A percentile compares a stretch with the other conserved stretches of the same genome.
Conservation (phyloP, 2,797 vertebrate genomes). For the Tiaroga cobitis region DNA sequence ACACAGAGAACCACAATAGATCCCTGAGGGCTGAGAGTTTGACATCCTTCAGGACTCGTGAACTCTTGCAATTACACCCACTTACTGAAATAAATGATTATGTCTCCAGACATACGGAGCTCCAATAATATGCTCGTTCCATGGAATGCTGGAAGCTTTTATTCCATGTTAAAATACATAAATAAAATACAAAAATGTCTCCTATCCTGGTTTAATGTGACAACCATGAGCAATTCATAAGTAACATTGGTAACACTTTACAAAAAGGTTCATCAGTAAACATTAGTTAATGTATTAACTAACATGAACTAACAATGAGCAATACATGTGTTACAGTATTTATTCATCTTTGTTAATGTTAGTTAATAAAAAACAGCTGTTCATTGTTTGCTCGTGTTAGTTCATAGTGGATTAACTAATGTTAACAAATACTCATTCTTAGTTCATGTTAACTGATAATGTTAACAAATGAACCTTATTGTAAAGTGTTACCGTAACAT, state of each 20-base stretch:
- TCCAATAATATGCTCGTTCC: neutral
- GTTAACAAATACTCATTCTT: no score
- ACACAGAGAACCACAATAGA: conserved; percentile 39
- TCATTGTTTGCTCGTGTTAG: no score
- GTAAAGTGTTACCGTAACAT: neutral
- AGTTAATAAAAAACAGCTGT: no score
- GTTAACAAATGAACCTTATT: no score
- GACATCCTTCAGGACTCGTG: conserved; percentile 29
- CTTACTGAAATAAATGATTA: conserved; percentile 22
- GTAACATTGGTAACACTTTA: neutral
- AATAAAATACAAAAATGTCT: no score
- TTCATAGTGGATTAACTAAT: no score
- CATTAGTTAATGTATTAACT: no score
- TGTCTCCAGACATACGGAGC: conserved; percentile 24
- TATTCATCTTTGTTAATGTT: no score
- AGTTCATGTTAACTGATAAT: no score
- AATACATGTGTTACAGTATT: no score
- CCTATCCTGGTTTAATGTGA: neutral
- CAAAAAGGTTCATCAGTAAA: no score
- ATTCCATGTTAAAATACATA: neutral
- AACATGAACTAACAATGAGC: no score
- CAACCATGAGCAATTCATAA: neutral
- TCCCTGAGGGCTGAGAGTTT: conserved; percentile 33
- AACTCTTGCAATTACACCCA: conserved; percentile 19
- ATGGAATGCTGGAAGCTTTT: neutral